Percentiles rank a stretch among this genome's conserved stretches.
Conservation (phyloP, 2,888 invertebrate genomes). For the Orthonevra nobilis region DNA sequence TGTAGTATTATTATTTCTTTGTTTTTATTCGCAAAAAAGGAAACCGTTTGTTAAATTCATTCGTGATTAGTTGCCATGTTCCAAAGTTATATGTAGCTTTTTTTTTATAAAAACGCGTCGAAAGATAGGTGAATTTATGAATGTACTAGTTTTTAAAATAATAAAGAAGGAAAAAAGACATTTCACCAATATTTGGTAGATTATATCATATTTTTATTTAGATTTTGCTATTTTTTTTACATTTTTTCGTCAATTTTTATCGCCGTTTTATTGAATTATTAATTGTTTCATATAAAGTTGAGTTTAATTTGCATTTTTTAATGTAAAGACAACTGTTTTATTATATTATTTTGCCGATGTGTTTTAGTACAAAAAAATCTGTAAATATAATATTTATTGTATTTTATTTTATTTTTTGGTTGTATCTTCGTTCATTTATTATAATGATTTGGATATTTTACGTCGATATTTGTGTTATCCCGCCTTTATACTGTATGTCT, state of each 20-base stretch:
- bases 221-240: conserved; percentile 73
- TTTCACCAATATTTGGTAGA: conserved; percentile 73
- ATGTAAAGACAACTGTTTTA: conserved; percentile 50
- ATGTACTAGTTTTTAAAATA: conserved; percentile 1
- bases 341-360: conserved; percentile 50
- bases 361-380: conserved; percentile 65
- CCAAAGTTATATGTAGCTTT: neutral
- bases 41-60: conserved; percentile 63
- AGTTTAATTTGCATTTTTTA: conserved; percentile 59
- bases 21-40: conserved; percentile 36
- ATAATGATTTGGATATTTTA: too few relatives aligned
- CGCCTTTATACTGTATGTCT: conserved; percentile 69
- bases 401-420: conserved; percentile 22
- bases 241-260: conserved; percentile 51
- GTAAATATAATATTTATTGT: conserved; percentile 57
- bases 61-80: conserved; percentile 19
- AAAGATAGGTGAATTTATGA: too few relatives aligned
- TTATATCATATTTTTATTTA: conserved; percentile 79
- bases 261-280: conserved; percentile 68
- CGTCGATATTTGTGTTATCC: conserved; percentile 64
- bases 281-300: conserved; percentile 70
- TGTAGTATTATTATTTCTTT: too few relatives aligned
- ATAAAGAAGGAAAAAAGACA: conserved; percentile 34
- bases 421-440: too few relatives aligned
- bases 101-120: conserved; percentile 40